phyloP scores from a whole-genome alignment of 2,113 vertebrate genomes.

The Etia nguti region DNA sequence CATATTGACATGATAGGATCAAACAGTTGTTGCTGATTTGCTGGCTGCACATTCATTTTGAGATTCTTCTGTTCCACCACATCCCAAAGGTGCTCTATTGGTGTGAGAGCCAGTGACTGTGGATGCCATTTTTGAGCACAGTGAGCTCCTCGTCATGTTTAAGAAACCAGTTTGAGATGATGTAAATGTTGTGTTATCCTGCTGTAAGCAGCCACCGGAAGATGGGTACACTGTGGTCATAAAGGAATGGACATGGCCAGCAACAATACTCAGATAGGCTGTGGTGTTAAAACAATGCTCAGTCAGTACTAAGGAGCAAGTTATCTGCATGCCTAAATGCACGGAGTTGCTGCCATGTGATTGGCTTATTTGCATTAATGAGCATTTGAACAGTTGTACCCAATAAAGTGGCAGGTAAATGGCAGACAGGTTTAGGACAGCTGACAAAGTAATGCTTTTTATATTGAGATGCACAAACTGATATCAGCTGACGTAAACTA shows the following conservation, averaged over 20 bases:
- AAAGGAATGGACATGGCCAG: neutral
- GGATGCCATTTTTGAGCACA: neutral
- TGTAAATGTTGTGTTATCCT: neutral
- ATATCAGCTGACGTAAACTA: neutral
- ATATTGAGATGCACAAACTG: neutral
- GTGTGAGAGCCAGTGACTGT: neutral
- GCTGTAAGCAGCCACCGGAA: neutral
- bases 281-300: neutral
- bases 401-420: neutral
- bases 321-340: neutral
- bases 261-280: neutral
- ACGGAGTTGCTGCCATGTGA: neutral
- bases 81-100: neutral
- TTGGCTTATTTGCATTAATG: neutral
- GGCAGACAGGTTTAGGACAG: neutral
- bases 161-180: neutral
- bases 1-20: neutral
- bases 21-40: neutral
- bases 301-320: neutral
- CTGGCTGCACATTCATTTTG: neutral
- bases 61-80: neutral
- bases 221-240: neutral
- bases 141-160: neutral
- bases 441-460: neutral
- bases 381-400: neutral